Evolutionary conservation across 2,888 invertebrate genomes (phyloP), one percentile per base, ranked within the genome.

Genomic region (Odontocolon sp.): DNA sequence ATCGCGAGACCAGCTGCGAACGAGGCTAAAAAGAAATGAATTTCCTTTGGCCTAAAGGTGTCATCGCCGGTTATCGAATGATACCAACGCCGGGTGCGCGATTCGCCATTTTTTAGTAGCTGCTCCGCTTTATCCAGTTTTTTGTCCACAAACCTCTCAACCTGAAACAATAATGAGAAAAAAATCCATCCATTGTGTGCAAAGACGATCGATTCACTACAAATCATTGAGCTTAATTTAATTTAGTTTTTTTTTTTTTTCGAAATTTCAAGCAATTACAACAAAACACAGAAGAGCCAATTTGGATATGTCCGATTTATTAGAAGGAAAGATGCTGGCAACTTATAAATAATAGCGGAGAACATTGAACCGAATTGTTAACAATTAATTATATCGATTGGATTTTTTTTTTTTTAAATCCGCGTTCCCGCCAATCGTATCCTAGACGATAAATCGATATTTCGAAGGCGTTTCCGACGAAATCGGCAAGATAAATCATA

Each of bases 81-180:
- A 85, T 95, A 96, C 96, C 96, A 97, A 86, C 93, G 93, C 85
- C 94, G 94, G 9, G 94, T 95, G 88, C 94, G 94, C 66, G 92
- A 91, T 89, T 95, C 93, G 82, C 94, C 94, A 85, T 94, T 93
- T 91, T 94, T 95, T 78, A 96, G 84, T 73, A 94, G 87, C 83
- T 93, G 93, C 91, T 96, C 96, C 66, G 95, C 96, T 91, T 95
- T 95, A 87, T 96, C 95, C 81, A 96, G 83, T 91, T 96, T 96
- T 82, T 94, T 94, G 89, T 96, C 96, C 80, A 96, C 94, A 92
- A 92, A 96, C 88, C 95, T 92, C 91, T 95, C 96, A 84, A 96
- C 93, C 96, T 96, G 92, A 54, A 93, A 86, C 71, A 79, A 28
- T 68, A 79, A 77, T 68, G 33, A 57, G 52, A 59, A 21, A 42